These are phyloP conservation scores for Drosophila recens DNA, from an alignment of 2,888 invertebrate species.

Conservation along the genomic window DNA sequence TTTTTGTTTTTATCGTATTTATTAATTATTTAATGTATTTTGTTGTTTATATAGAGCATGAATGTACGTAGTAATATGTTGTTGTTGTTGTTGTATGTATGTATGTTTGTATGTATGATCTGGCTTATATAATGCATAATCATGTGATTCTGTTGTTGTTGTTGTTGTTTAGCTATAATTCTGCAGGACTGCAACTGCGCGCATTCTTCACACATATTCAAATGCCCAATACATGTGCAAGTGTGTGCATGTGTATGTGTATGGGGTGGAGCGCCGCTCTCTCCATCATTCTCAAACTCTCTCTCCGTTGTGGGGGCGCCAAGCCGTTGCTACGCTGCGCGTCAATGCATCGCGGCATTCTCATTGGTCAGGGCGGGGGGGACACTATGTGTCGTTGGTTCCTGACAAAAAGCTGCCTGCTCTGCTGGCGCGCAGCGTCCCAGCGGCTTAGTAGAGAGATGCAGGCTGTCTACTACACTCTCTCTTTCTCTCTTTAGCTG, in stretches of 20 bases:
- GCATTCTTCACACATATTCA: conserved; percentile 11
- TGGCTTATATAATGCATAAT: conserved; percentile 71
- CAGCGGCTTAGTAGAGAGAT: conserved; percentile 53
- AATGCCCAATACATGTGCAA: conserved; percentile 45
- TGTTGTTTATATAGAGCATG: conserved; percentile 77
- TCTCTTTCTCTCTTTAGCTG: conserved; percentile 34
- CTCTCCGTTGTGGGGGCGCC: conserved; percentile 64
- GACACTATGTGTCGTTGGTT: conserved; percentile 56
- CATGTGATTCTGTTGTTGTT: conserved; percentile 39
- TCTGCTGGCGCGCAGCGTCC: conserved; percentile 38
- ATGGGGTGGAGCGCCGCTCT: conserved; percentile 67
- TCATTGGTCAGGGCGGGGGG: neutral
- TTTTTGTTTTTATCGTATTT: conserved; percentile 50
- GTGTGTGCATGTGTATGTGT: conserved; percentile 38
- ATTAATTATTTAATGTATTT: conserved; percentile 61
- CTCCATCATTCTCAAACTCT: conserved; percentile 78
- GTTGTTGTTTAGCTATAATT: conserved; percentile 41
- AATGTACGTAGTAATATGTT: conserved; percentile 77
- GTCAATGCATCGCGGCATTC: neutral
- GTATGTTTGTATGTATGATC: conserved; percentile 65
- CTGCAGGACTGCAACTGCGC: conserved; percentile 37
- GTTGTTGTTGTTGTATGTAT: conserved; percentile 4
- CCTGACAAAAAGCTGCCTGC: conserved; percentile 47
- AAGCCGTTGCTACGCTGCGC: conserved; percentile 69
- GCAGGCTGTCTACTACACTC: conserved; percentile 53